These are phyloP conservation scores for Glaucomys volans DNA, from an alignment of 2,113 vertebrate species.

Conservation along the genomic window DNA sequence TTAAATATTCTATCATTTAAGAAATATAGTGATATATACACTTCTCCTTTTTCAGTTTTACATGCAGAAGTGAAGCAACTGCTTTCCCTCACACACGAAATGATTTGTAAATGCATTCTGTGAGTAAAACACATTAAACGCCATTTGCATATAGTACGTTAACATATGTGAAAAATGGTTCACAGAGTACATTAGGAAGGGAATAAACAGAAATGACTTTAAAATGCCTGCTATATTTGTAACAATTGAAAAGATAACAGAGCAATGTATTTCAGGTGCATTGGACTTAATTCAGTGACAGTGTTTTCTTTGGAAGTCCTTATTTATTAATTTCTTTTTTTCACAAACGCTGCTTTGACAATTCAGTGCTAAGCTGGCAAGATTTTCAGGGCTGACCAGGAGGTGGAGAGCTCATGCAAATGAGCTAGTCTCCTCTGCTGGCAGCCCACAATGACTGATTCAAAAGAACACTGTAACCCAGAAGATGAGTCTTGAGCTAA, in stretches of 20 bases:
- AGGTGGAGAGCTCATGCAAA: conserved; percentile 76
- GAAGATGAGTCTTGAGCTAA: conserved; percentile 55
- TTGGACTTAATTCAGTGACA: conserved; percentile 54
- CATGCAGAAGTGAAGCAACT: conserved; percentile 68
- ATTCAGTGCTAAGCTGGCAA: conserved; percentile 73
- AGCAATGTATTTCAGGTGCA: conserved; percentile 76
- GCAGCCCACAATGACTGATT: conserved; percentile 63
- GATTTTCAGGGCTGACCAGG: conserved; percentile 66
- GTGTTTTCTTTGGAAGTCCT: conserved; percentile 70
- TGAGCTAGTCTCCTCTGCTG: conserved; percentile 55
- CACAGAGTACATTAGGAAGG: conserved; percentile 73
- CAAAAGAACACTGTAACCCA: conserved; percentile 70
- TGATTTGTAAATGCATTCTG: conserved; percentile 83
- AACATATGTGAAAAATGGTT: conserved; percentile 81
- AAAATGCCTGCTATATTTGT: conserved; percentile 68
- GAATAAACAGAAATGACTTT: conserved; percentile 76
- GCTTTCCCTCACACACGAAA: conserved; percentile 57
- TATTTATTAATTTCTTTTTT: conserved; percentile 59
- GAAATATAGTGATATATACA: conserved; percentile 61
- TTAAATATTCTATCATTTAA: conserved; percentile 72
- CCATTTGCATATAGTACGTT: conserved; percentile 81
- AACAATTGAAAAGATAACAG: conserved; percentile 72
- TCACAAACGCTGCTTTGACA: conserved; percentile 44
- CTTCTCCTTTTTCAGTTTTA: conserved; percentile 60
- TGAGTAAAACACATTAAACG: conserved; percentile 82